phyloP scores from a whole-genome alignment of 2,888 invertebrate species.

The Latheticus oryzae region DNA sequence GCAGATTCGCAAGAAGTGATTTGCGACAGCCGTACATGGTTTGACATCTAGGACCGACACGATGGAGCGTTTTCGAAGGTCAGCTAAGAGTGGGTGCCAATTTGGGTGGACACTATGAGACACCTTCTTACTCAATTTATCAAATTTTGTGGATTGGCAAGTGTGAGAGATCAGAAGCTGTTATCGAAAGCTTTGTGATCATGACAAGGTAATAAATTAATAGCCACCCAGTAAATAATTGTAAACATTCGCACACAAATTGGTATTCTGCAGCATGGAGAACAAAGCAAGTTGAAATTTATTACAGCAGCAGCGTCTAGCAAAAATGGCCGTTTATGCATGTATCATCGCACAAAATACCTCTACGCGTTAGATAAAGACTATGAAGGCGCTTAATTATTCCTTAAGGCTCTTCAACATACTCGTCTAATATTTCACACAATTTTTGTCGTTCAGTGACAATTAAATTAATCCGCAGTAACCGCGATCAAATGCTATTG shows the following conservation, averaged over 20 bases:
- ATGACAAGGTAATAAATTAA: no score
- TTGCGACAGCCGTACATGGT: slow-evolving; percentile 56
- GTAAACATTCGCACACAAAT: slow-evolving; percentile 9
- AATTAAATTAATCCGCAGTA: slow-evolving; percentile 54
- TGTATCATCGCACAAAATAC: slow-evolving; percentile 4
- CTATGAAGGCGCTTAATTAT: slow-evolving; percentile 21
- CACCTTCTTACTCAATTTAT: no score
- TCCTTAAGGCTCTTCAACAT: slow-evolving; percentile 21
- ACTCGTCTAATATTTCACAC: slow-evolving; percentile 41
- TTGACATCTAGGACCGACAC: slow-evolving; percentile 52
- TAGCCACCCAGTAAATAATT: slow-evolving; percentile 5
- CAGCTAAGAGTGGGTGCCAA: slow-evolving; percentile 47
- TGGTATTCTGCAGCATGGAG: slow-evolving; percentile 6
- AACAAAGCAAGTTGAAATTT: slow-evolving; percentile 11
- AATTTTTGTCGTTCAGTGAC: slow-evolving; percentile 46
- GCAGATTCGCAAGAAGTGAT: slow-evolving; percentile 54
- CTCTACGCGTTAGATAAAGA: slow-evolving; percentile 2
- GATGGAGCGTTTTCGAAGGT: slow-evolving; percentile 51
- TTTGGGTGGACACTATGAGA: no score
- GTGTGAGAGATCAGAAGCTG: no score
- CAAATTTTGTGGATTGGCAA: no score
- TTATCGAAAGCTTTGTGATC: no score
- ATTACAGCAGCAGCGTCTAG: slow-evolving; percentile 1
- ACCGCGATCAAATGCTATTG: slow-evolving; percentile 50
- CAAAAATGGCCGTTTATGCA: slow-evolving; percentile 8